These are phyloP conservation scores for Polymixis lichenea DNA, from an alignment of 2,888 invertebrate genomes.

Conservation along the genomic window DNA sequence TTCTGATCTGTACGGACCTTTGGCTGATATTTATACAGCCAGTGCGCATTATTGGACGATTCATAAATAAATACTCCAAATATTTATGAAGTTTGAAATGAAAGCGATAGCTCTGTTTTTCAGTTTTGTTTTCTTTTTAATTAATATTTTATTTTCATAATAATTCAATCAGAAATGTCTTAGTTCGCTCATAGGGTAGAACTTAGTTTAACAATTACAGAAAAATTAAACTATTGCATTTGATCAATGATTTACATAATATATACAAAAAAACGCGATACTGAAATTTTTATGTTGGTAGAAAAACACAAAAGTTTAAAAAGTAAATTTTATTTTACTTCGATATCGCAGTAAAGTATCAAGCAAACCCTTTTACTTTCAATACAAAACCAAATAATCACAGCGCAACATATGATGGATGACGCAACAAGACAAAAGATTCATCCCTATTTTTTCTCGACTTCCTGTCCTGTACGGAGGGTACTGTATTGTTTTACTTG, in stretches of 20 bases:
- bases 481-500: constrained; percentile 80
- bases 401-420: constrained; percentile 74
- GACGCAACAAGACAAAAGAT: constrained; percentile 73
- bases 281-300: neutral
- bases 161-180: neutral
- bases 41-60: constrained; percentile 42
- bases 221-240: neutral
- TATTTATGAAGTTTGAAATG: constrained; percentile 52
- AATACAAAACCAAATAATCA: constrained; percentile 54
- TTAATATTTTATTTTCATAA: neutral
- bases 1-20: constrained; percentile 56
- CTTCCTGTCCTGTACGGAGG: constrained; percentile 73
- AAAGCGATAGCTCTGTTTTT: constrained; percentile 21
- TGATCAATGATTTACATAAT: no score
- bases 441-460: constrained; percentile 75
- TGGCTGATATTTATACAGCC: constrained; percentile 51
- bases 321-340: neutral
- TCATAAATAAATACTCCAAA: constrained; percentile 51
- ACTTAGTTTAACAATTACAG: neutral
- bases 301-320: neutral
- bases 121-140: constrained; percentile 2
- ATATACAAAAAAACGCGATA: no score
- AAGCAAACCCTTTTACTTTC: constrained; percentile 40
- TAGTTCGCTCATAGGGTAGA: neutral
- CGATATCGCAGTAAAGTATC: neutral